Conservation (phyloP, 2,888 invertebrate genomes). For the Drosophila monieri region DNA sequence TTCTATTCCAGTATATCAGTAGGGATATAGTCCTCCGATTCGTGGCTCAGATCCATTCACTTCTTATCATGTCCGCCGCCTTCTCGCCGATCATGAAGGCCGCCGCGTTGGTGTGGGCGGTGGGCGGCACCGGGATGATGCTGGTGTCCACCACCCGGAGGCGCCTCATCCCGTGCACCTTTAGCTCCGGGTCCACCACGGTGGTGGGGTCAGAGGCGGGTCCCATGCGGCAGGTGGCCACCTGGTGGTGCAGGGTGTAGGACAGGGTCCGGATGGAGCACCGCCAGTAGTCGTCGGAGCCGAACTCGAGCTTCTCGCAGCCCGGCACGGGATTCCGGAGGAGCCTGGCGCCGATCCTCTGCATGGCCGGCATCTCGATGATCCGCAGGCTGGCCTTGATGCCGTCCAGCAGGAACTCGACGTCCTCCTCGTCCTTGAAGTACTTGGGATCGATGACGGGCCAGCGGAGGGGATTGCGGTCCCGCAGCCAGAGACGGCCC, state of each 20-base stretch:
- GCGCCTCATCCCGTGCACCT: constrained; percentile 86
- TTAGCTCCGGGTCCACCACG: constrained; percentile 87
- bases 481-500: constrained; percentile 88
- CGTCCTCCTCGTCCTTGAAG: constrained; percentile 84
- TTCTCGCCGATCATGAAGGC: constrained; percentile 90
- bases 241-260: constrained; percentile 87
- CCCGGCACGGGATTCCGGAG: constrained; percentile 85
- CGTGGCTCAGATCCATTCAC: constrained; percentile 49
- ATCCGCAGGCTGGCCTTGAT: constrained; percentile 87
- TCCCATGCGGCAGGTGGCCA: constrained; percentile 90
- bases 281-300: constrained; percentile 89
- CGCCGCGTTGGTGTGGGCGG: constrained; percentile 89
- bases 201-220: constrained; percentile 86
- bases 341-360: constrained; percentile 85
- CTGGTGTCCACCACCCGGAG: constrained; percentile 89
- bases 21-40: too few species aligned
- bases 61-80: constrained; percentile 87
- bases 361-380: constrained; percentile 86
- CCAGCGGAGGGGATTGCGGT: constrained; percentile 86
- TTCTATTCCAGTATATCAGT: not conserved
- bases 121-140: constrained; percentile 87
- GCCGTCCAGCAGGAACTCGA: constrained; percentile 85
- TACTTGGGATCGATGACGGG: constrained; percentile 87
- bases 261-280: constrained; percentile 87
- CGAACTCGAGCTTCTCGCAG: constrained; percentile 85